A percentile compares a stretch with the other conserved stretches of the same genome.
Conservation (phyloP, 2,113 vertebrate genomes). For the Xenopus borealis region DNA sequence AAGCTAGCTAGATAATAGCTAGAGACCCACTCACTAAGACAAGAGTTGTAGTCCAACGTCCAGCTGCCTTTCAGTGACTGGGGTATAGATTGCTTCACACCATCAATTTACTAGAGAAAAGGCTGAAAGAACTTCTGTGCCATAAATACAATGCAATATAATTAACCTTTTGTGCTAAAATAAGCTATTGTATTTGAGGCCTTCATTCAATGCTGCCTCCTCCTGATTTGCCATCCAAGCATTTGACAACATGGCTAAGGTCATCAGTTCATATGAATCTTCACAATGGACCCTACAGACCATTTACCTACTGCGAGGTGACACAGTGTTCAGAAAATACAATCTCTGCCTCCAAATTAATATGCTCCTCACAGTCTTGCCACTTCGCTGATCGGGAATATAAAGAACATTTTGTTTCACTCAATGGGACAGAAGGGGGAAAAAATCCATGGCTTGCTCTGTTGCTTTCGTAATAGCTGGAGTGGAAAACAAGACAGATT, state of each 20-base stretch:
- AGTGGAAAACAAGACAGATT: slow-evolving; percentile 47
- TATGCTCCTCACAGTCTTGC: slow-evolving; percentile 33
- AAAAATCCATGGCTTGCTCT: slow-evolving; percentile 25
- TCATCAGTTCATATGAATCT: background rate
- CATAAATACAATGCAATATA: too few species aligned
- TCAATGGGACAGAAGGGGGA: slow-evolving; percentile 39
- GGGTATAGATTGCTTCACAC: too few species aligned
- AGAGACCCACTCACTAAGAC: too few species aligned
- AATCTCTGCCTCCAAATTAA: slow-evolving; percentile 31
- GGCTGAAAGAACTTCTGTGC: too few species aligned
- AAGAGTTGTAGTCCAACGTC: too few species aligned
- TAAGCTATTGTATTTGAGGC: background rate
- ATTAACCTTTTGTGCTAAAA: slow-evolving; percentile 4
- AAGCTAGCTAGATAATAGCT: too few species aligned
- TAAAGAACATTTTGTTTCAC: slow-evolving; percentile 44
- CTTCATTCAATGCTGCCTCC: background rate
- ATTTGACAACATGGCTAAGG: background rate
- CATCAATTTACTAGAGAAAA: too few species aligned
- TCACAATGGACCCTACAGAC: background rate
- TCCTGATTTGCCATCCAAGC: background rate
- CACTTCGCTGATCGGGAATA: slow-evolving; percentile 26
- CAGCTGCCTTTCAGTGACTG: too few species aligned
- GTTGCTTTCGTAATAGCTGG: slow-evolving; percentile 43
- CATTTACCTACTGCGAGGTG: slow-evolving; percentile 31
- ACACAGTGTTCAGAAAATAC: background rate